Evolutionary conservation across 2,888 invertebrate species (phyloP).

Genomic region (Machimus rusticus): DNA sequence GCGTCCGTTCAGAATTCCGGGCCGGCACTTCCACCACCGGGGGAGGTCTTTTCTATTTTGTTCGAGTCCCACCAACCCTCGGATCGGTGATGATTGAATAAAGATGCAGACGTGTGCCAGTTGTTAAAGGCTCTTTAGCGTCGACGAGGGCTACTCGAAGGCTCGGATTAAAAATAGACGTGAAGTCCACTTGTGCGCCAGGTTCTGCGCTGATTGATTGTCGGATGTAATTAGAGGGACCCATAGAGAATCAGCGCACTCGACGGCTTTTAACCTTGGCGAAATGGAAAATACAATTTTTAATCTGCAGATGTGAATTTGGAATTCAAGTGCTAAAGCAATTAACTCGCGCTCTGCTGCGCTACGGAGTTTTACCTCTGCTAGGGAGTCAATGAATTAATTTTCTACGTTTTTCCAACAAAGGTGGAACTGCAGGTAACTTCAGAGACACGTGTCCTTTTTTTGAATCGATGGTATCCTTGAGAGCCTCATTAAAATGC

Average conservation of each 20-base stretch:
- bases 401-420: not conserved
- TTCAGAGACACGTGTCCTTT: slow-evolving; percentile 11
- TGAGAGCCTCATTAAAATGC: slow-evolving; percentile 1
- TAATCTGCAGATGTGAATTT: slow-evolving; percentile 24
- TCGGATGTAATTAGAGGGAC: slow-evolving; percentile 31
- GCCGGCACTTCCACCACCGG: not conserved
- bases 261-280: not conserved
- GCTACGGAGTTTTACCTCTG: not conserved
- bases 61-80: not conserved
- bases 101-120: slow-evolving; percentile 39
- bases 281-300: not conserved
- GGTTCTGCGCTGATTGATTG: slow-evolving; percentile 34
- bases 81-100: slow-evolving; percentile 33
- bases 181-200: not conserved
- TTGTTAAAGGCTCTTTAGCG: slow-evolving; percentile 33
- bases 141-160: not conserved
- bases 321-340: slow-evolving; percentile 30
- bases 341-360: not conserved
- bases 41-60: not conserved
- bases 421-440: not conserved
- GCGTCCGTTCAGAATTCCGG: not conserved
- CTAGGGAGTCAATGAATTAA: not conserved
- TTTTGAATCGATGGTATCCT: slow-evolving; percentile 10
- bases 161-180: slow-evolving; percentile 8
- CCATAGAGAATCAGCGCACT: not conserved